These are phyloP conservation scores for Lasioglossum calceatum DNA, from an alignment of 2,888 invertebrate species.

Conservation along the genomic window DNA sequence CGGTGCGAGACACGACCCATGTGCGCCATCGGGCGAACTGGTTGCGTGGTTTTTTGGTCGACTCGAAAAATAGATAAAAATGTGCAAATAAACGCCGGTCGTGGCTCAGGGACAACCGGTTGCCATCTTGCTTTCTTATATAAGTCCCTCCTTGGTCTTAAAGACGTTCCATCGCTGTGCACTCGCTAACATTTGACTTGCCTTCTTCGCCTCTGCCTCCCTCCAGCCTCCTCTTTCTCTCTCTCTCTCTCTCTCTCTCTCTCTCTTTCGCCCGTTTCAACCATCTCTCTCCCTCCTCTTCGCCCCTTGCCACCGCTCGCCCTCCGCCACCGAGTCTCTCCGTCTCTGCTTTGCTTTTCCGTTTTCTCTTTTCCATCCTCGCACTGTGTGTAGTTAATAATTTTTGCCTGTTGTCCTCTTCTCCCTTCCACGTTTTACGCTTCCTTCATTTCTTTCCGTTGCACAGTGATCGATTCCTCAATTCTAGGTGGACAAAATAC, in stretches of 20 bases:
- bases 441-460: neutral
- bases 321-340: neutral
- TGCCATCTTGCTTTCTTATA: conserved; percentile 84
- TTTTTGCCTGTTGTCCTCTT: conserved; percentile 27
- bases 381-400: conserved; percentile 28
- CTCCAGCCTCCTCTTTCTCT: conserved; percentile 38
- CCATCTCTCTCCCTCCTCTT: neutral
- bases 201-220: conserved; percentile 66
- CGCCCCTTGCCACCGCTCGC: no score
- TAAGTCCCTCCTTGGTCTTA: conserved; percentile 81
- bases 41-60: conserved; percentile 74
- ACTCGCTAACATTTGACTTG: conserved; percentile 75
- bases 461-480: no score
- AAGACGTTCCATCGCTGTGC: conserved; percentile 77
- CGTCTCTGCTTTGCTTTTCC: conserved; percentile 27
- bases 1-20: conserved; percentile 58
- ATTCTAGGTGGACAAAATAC: no score
- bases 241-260: conserved; percentile 34
- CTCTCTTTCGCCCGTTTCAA: neutral
- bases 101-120: conserved; percentile 84
- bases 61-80: conserved; percentile 83
- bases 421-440: neutral
- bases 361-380: conserved; percentile 33
- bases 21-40: conserved; percentile 70
- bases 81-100: conserved; percentile 83